Evolutionary conservation across 1,140 invertebrate genomes (phyloP), one percentile per base, ranked within the genome.

Genomic region (Colletes gigas): DNA sequence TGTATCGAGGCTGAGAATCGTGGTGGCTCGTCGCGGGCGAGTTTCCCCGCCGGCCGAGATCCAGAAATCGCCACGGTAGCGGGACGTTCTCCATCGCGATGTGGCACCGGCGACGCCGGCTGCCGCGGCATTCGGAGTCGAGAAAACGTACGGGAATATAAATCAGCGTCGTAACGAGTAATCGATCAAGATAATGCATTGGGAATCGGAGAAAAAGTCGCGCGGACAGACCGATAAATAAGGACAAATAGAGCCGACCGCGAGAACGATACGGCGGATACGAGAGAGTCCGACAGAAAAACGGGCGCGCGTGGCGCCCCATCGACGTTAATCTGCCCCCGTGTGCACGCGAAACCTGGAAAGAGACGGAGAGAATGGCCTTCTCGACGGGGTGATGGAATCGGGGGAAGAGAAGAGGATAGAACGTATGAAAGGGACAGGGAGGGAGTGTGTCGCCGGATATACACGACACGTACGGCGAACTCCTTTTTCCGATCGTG

Each of bases 171-270:
- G 83, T 88, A 86, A 78, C 83, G 76, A 81, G 84, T 86, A 84
- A 88, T 88, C 86, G 85, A 88, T 88, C 88, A 86, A 87, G 84
- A 79, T 82, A 83, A 86, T 87, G 78, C 80, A 83, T 83, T 71
- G 82, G 71, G 75, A 79, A 84, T 81, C 74, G 83, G 65, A 72
- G 78, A 88, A 88, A 86, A 84, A 88, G 73, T 78, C 67, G 73
- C 47, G 78, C 44, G 68, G 72, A 82, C 82, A 67, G 82, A 66
- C 66, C 73, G 84, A 85, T 85, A 83, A 85, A 85, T 83, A 83
- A 85, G 73, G 78, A 85, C 82, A 83, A 83, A 85, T 82, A 83
- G 71, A 74, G 66, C 30, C 54, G 73, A 30, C 65, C 50, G 69
- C 81, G 81, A 77, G 76, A 65, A 72, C 74, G 83, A 69, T 69